Base-by-base conservation (phyloP, 2,888 invertebrate genomes). In the Patella ulyssiponensis region DNA sequence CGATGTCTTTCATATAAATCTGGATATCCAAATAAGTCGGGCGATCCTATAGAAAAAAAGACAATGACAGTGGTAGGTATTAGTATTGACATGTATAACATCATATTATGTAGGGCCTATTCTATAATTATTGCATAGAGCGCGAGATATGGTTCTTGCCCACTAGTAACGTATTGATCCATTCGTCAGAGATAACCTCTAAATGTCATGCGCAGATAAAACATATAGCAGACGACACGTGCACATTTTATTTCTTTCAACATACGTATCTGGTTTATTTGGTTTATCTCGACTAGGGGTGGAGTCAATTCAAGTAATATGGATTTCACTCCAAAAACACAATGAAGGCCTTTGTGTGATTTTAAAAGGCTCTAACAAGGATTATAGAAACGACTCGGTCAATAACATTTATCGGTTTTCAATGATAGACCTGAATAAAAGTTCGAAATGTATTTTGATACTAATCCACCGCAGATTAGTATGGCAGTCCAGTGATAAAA, bases 1-100 rank as follows among this genome's bases (percentile, higher is more conserved):
- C 76, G 71, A 72, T 76, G 73, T 76, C 73, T 64, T 76, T 76
- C 73, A 76, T 20, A 72, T 27, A 27, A 44, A 69, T 44, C 64
- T 52, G n/a, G 9, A n/a, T 27, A 53, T 52, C 52, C 64, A 64
- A 64, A 12, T 64, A 23, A 64, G 11, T 23, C 20, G 3, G 20
- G 20, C 20, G 12, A 64, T 23, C 23, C 64, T 64, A 23, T 64
- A 64, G 23, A 23, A 23, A 64, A 64, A 64, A 23, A 64, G 23
- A 64, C 23, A 64, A 64, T 12, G 9, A 9, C 9, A 44, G 7
- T 44, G 44, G 44, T 44, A 44, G 7, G 44, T 4, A 33, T 33
- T 33, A 33, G 33, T 5, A 33, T 4, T 33, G 33, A 33, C 33
- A 33, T 33, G 5, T 33, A 7, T 33, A 27, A 27, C 27, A 33